Base-by-base conservation (phyloP, 1,140 invertebrate species). In the Odontomachus brunneus region DNA sequence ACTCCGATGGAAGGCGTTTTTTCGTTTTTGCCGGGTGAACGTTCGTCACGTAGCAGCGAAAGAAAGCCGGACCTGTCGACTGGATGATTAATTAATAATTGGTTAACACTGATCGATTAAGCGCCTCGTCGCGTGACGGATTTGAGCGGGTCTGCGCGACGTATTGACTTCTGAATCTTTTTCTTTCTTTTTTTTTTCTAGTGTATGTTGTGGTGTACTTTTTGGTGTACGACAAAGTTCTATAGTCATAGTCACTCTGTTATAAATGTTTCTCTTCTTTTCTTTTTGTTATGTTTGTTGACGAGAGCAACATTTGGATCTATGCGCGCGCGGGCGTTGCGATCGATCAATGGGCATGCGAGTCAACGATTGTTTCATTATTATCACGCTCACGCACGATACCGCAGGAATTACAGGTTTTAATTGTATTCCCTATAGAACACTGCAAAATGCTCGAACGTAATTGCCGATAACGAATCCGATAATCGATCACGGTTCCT, bases 21-120 rank as follows among this genome's bases (percentile, higher is more conserved):
- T 72, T 86, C 84, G 84, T 44, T 87, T 87, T 87, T 78, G 60
- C 72, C 84, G 63, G 55, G 81, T 82, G 65, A 80, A 83, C 78
- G 71, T 74, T 86, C 72, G 72, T 87, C 80, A 72, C 74, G 51
- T 85, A 65, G 85, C n/a, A 24, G 55, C 84, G 72, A 71, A 60
- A 19, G 38, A 67, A 19, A 71, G 48, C 49, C 29, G 57, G 44
- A 29, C 74, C 65, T 29, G 33, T 38, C 63, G 49, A 69, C 63
- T 17, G 49, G 63, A 67, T 59, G 69, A 80, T 71, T 71, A 80
- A 11, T 80, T 69, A 24, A 71, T 29, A 71, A 80, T 69, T 65
- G 65, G 33, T 80, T 71, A 80, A 71, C 38, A 44, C 57, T 82
- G 69, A 74, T 82, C 78, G 57, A 82, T 80, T 51, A 59, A 48